Evolutionary conservation across 2,797 vertebrate genomes (phyloP).

Genomic region (Trachurus trachurus): DNA sequence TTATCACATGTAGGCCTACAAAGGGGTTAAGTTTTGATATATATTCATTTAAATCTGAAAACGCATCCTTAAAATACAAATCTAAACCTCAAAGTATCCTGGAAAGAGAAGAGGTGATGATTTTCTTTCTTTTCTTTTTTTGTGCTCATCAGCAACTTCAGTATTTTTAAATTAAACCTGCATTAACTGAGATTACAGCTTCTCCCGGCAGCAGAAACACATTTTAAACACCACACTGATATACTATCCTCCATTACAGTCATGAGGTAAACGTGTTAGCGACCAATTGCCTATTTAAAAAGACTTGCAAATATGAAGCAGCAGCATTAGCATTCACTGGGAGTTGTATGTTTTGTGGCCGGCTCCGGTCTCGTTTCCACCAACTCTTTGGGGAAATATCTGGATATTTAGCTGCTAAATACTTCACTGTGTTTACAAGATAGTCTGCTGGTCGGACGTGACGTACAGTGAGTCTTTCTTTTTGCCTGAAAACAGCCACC

Average conservation of each 20-base stretch:
- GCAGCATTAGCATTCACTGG: background rate
- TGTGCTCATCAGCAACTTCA: background rate
- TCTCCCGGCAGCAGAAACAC: background rate
- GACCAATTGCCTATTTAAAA: background rate
- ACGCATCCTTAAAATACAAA: background rate
- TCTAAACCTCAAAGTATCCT: background rate
- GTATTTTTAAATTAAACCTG: background rate
- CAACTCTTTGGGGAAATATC: background rate
- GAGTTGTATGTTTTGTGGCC: conserved; percentile 8
- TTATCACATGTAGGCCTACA: background rate
- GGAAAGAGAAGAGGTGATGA: background rate
- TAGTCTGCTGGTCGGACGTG: too few relatives aligned
- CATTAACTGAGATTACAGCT: background rate
- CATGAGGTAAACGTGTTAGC: background rate
- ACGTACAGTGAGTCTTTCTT: background rate
- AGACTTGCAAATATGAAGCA: background rate
- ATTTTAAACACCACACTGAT: background rate
- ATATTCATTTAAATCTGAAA: background rate
- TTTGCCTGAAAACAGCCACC: conserved; percentile 1
- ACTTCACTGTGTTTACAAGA: background rate
- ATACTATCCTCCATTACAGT: background rate
- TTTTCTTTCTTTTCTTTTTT: background rate
- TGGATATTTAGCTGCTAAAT: background rate
- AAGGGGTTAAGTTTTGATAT: background rate
- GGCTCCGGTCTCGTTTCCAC: background rate